Evolutionary conservation across 2,888 invertebrate genomes (phyloP), one percentile per base, ranked within the genome.

Genomic region (Selenia dentaria): DNA sequence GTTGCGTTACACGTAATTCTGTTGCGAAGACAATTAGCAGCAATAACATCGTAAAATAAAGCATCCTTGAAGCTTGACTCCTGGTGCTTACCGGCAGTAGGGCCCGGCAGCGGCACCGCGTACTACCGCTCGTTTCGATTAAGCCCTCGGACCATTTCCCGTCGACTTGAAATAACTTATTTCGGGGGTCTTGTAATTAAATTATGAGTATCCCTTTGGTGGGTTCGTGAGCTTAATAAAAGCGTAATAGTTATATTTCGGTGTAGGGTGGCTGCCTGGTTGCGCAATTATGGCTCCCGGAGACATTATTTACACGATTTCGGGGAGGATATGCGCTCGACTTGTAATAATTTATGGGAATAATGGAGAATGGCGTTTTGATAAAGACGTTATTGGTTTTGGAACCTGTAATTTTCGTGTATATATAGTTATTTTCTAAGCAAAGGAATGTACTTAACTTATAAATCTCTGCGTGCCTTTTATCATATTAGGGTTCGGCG

Each of bases 161-260:
- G 59, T 65, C 67, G 70, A 67, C 64, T 70, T 64, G 65, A 70
- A 74, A 74, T 77, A 80, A 80, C 65, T 76, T 74, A 79, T 78
- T 74, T 74, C 67, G 72, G 74, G 74, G 74, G 76, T 74, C 66
- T 65, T 70, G 74, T 86, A 86, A 87, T 88, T 85, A 79, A 87
- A 88, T 88, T 86, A 86, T 78, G 79, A 83, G 76, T 74, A 81
- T 84, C 86, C 83, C 81, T 83, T 83, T 80, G 74, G 77, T 75
- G 76, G 75, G 83, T 73, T 71, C 75, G 75, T 76, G 78, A 71
- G 83, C 84, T 83, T 80, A 85, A 86, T 87, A 87, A 88, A 84
- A 79, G 80, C 83, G 78, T 83, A 84, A 86, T 87, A 83, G 84
- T 83, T 84, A 83, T 85, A 82, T 81, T 79, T 78, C 67, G 69